phyloP scores from a whole-genome alignment of 1,140 invertebrate genomes.

The Pachyrhynchus sulphureomaculatus region DNA sequence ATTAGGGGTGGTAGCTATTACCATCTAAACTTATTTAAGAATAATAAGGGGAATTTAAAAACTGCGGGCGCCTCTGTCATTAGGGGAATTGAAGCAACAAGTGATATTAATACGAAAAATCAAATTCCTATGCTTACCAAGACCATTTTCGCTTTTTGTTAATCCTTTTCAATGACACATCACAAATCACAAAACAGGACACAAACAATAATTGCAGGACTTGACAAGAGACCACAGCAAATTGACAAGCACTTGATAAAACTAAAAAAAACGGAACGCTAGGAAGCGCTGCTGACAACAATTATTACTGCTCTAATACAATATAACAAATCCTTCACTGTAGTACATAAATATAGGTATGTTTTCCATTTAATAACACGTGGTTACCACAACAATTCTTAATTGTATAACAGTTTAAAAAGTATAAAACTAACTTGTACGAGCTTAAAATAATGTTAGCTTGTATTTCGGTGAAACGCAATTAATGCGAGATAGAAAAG shows the following conservation, averaged over 20 bases:
- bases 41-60: too few species aligned
- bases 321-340: conserved; percentile 32
- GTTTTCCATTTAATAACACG: conserved; percentile 16
- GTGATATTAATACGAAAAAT: too few species aligned
- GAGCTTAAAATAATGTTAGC: conserved; percentile 1
- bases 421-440: conserved; percentile 5
- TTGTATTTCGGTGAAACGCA: conserved; percentile 15
- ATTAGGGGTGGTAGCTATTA: too few species aligned
- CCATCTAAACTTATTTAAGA: too few species aligned
- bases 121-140: too few species aligned
- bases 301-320: conserved; percentile 20
- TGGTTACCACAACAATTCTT: conserved; percentile 1
- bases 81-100: too few species aligned
- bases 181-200: conserved; percentile 7
- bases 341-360: conserved; percentile 13
- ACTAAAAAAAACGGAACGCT: conserved; percentile 23
- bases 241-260: conserved; percentile 23
- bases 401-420: background rate
- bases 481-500: background rate
- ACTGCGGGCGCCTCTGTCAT: too few species aligned
- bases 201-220: background rate
- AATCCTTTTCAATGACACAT: conserved; percentile 8
- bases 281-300: conserved; percentile 24
- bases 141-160: background rate
- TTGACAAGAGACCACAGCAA: background rate